Evolutionary conservation across 1,140 invertebrate species (phyloP), one percentile per base, ranked within the genome.

Genomic region (Cryptotermes secundus): DNA sequence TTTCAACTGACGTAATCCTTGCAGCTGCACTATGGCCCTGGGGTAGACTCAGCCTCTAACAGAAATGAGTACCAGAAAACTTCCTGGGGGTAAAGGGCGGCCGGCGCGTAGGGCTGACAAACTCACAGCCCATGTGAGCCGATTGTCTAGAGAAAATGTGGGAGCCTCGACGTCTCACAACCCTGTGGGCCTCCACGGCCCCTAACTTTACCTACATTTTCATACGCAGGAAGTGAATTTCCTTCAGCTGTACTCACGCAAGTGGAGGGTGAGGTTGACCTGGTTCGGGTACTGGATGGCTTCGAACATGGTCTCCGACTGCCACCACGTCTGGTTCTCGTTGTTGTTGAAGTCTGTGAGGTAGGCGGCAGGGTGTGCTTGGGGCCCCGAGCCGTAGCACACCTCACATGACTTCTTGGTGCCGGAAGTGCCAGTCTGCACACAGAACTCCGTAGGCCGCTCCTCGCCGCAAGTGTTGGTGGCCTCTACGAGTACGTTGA

Each of bases 281-380:
- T 95, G 94, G 87, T 95, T 95, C 0, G 97, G 96, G 88, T 95
- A 96, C 88, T 98, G 96, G 31, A 99, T 95, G 26, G 94, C 95
- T 87, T 99, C 97, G 86, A 93, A 93, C 97, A 99, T 99, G 0
- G 99, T 99, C 87, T 99, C 96, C 4, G 97, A 99, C 88, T 99
- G 98, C 98, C 99, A 99, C 97, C 97, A 99, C 0, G 99, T 99
- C 85, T 95, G 94, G 88, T 97, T 96, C 79, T 97, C 95, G 85
- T 95, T 94, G 85, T 95, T 95, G 86, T 98, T 96, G 87, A 96
- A 93, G 90, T 99, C 99, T 0, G 97, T 99, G 81, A 99, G 91
- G 88, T 93, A 97, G n/a, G 91, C 89, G 1, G 96, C 92, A 7
- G 94, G 93, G 90, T 98, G 96, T 81, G 94, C 92, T 26, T 88